Conservation (phyloP, 2,113 vertebrate species). For the Amphiprion ocellaris region DNA sequence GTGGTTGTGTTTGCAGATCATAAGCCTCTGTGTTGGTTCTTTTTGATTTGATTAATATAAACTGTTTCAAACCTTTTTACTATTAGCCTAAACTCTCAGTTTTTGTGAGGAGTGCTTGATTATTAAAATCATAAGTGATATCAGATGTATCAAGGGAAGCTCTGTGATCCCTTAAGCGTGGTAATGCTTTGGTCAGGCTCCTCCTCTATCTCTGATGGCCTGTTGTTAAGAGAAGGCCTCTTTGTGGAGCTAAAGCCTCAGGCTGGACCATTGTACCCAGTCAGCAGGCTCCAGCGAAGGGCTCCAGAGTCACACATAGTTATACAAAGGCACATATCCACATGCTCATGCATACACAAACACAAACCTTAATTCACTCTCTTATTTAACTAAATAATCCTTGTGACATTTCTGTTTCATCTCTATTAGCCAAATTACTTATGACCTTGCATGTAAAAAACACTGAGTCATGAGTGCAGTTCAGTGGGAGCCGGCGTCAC, state of each 20-base stretch:
- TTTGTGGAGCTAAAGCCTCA: conserved; percentile 78
- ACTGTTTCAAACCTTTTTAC: background rate
- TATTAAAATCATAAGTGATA: conserved; percentile 78
- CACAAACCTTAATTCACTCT: conserved; percentile 50
- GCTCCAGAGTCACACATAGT: conserved; percentile 74
- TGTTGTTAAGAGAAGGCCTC: conserved; percentile 80
- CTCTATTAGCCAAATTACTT: conserved; percentile 1
- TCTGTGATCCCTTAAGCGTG: conserved; percentile 75
- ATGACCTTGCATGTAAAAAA: conserved; percentile 28
- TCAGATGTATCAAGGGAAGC: conserved; percentile 76
- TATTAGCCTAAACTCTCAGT: conserved; percentile 12
- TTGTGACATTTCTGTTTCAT: background rate
- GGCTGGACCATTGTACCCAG: conserved; percentile 79
- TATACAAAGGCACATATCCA: conserved; percentile 64
- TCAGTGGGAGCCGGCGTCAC: conserved; percentile 32
- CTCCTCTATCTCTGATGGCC: conserved; percentile 75
- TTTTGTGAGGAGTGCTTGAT: conserved; percentile 65
- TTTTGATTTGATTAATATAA: background rate
- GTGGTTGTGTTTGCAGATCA: background rate
- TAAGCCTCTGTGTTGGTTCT: background rate
- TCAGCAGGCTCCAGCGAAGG: conserved; percentile 75
- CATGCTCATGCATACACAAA: conserved; percentile 53
- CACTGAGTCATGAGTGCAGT: conserved; percentile 64
- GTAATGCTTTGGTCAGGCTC: conserved; percentile 80
- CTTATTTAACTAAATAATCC: conserved; percentile 38